phyloP scores from a whole-genome alignment of 1,140 invertebrate genomes.

The Drosophila rufa region DNA sequence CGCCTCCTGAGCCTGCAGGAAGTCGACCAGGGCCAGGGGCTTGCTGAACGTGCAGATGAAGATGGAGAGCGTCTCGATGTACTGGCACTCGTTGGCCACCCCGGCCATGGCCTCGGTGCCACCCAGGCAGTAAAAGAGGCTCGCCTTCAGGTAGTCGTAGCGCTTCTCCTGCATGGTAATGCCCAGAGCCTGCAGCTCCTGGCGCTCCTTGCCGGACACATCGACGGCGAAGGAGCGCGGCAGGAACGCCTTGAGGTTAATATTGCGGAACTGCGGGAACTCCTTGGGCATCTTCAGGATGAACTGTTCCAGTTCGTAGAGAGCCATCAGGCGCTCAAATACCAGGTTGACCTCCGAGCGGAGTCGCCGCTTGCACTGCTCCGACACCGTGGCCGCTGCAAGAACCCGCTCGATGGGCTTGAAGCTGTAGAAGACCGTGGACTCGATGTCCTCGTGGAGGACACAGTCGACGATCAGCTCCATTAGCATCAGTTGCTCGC shows the following conservation, averaged over 20 bases:
- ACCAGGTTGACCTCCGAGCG: conserved; percentile 72
- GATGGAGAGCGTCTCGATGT: conserved; percentile 64
- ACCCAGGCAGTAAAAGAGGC: conserved; percentile 66
- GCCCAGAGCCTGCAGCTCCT: conserved; percentile 35
- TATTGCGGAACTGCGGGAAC: conserved; percentile 67
- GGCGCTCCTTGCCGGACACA: conserved; percentile 46
- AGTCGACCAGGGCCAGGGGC: conserved; percentile 60
- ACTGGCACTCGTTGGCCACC: conserved; percentile 65
- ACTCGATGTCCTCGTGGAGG: conserved; percentile 70
- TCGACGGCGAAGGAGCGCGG: conserved; percentile 44
- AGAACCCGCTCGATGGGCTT: conserved; percentile 64
- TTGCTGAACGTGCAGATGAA: conserved; percentile 71
- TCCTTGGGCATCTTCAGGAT: conserved; percentile 77
- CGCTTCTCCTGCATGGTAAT: conserved; percentile 52
- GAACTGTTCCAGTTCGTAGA: conserved; percentile 77
- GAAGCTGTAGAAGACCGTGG: conserved; percentile 57
- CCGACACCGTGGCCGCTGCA: conserved; percentile 35
- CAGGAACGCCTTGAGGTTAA: conserved; percentile 60
- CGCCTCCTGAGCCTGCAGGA: conserved; percentile 65
- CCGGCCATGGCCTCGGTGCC: conserved; percentile 73
- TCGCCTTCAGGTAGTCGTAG: conserved; percentile 40
- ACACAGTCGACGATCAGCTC: conserved; percentile 80
- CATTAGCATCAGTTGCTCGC: conserved; percentile 72
- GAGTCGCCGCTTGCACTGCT: conserved; percentile 56
- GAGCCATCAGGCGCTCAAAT: conserved; percentile 76